Evolutionary conservation across 1,140 invertebrate genomes (phyloP), one percentile per base, ranked within the genome.

Genomic region (Himalopsyche phryganea): DNA sequence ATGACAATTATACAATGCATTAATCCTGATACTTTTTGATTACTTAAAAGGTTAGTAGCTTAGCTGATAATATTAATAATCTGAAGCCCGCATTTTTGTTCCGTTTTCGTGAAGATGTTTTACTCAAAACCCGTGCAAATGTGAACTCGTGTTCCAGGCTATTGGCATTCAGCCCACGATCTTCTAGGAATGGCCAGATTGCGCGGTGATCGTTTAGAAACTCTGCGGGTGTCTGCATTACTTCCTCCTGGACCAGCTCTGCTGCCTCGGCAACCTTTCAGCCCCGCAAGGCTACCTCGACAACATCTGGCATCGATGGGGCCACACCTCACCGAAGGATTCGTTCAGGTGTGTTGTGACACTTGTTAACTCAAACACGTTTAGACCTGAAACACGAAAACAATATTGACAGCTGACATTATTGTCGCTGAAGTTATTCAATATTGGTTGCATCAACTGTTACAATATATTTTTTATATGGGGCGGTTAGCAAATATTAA

Each of bases 101-200:
- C 33, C 33, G 33, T 35, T 35, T 7, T 35, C 33, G 6, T 35
- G n/a, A 35, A 6, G 6, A 35, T 35, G 33, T n/a, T 35, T 35
- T 35, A 35, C n/a, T n/a, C n/a, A n/a, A n/a, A n/a, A n/a, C n/a
- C n/a, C n/a, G n/a, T n/a, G n/a, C n/a, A n/a, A n/a, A n/a, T n/a
- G n/a, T n/a, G n/a, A n/a, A n/a, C n/a, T n/a, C n/a, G n/a, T 13
- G 9, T 49, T 36, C 23, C 52, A 63, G 61, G 61, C 1, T 63
- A 63, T 28, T 63, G 61, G 61, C 61, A 63, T 49, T 60, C 57
- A 1, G 57, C 61, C 19, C 53, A 63, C 41, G 61, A 63, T 46
- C 19, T 63, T 9, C 52, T 63, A 13, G 61, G 61, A 13, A 63
- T 63, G 61, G 61, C 61, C 0, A 15, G 47, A 10, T 44, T 63